These are phyloP conservation scores for Chunga burmeisteri DNA, from an alignment of 2,113 vertebrate genomes.

Conservation along the genomic window DNA sequence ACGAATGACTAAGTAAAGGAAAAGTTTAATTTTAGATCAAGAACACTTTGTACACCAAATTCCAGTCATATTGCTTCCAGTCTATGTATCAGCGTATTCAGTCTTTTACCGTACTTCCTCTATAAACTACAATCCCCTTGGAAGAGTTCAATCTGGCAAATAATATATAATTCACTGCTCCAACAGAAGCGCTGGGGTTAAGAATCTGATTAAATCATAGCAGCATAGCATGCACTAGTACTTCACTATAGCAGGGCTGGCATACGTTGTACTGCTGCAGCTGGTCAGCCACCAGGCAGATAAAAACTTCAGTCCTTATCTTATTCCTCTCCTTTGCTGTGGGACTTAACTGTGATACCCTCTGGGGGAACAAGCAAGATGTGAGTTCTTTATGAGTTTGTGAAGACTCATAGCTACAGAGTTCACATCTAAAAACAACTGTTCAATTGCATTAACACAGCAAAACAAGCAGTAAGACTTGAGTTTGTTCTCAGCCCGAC, in stretches of 20 bases:
- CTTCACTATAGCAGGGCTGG: not conserved
- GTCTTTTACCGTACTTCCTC: not conserved
- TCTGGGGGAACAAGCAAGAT: not conserved
- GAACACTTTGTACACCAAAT: not conserved
- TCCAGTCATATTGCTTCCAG: not conserved
- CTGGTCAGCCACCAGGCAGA: not conserved
- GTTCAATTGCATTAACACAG: not conserved
- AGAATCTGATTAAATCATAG: constrained; percentile 1
- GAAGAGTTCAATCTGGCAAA: not conserved
- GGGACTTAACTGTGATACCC: not conserved
- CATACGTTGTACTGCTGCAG: not conserved
- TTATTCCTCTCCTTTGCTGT: not conserved
- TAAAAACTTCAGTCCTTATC: not conserved
- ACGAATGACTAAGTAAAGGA: not conserved
- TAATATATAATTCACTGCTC: not conserved
- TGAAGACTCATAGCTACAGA: not conserved
- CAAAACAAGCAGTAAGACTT: not conserved
- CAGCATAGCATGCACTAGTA: not conserved
- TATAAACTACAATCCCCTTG: not conserved
- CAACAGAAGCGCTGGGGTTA: not conserved
- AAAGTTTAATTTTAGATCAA: constrained; percentile 38
- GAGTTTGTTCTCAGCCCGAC: not conserved
- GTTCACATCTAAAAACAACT: not conserved
- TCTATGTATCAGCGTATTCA: not conserved
- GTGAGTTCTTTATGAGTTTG: not conserved